Base-by-base conservation (phyloP, 2,113 vertebrate genomes). In the Pelvicachromis taeniatus region DNA sequence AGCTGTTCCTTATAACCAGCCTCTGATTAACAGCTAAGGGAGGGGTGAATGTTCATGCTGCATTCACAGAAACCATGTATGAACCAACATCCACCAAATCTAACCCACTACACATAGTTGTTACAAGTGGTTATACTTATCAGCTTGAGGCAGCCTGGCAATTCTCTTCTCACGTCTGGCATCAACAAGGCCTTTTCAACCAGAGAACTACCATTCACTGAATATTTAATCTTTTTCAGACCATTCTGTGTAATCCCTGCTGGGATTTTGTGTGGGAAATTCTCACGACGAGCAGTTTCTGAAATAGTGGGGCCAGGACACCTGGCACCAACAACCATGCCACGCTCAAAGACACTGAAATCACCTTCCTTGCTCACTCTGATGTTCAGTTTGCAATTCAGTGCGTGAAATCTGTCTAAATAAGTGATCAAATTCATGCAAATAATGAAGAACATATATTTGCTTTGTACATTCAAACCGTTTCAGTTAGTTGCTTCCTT, bases 391-490 rank as follows among this genome's bases (percentile, higher is more conserved):
- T 42, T 70, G 61, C 40, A 14, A 38, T 16, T 16, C 63, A 70
- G n/a, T 0, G 1, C 0, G 1, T 45, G 26, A 23, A 55, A 52
- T 31, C 11, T 2, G 9, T 10, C 11, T 33, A 17, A 59, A 45
- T 65, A 55, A 78, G 16, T 14, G 26, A 45, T 40, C 14, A 19
- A 75, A 75, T 61, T 59, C 13, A 58, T 55, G 26, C 12, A 19
- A 13, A 75, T 40, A 5, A 23, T 0, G 0, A 55, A 26, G 19
- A 35, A 19, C 21, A 52, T 53, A 16, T 7, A 6, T 26, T 19
- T 50, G 2, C 9, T 80, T 48, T n/a, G 6, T 14, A 42, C 50
- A 42, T 42, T 42, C 23, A 10, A 58, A 19, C 4, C 5, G 19
- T 59, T 7, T 5, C 12, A 55, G 9, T n/a, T 10, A 14, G 23